phyloP scores from a whole-genome alignment of 2,113 vertebrate species.

The Ginglymostoma cirratum region DNA sequence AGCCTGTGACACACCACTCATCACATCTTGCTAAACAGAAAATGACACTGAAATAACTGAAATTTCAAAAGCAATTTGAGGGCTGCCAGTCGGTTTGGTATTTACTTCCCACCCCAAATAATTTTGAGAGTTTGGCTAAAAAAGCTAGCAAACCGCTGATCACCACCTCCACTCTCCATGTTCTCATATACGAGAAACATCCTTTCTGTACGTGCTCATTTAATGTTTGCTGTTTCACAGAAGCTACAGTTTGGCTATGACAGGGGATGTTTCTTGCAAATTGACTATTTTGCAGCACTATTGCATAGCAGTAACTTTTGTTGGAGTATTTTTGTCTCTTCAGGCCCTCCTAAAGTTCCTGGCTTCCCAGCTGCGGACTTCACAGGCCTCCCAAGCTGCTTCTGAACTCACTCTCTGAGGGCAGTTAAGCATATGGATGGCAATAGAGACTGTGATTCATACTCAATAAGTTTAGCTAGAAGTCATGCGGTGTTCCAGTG shows the following conservation, averaged over 20 bases:
- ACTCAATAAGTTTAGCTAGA: slow-evolving; percentile 10
- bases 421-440: slow-evolving; percentile 12
- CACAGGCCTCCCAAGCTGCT: slow-evolving; percentile 27
- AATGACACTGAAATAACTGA: neutral
- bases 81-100: neutral
- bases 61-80: neutral
- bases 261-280: neutral
- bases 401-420: slow-evolving; percentile 22
- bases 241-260: neutral
- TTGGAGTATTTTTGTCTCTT: neutral
- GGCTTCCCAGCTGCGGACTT: slow-evolving; percentile 13
- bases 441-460: slow-evolving; percentile 31
- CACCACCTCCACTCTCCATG: neutral
- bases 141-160: neutral
- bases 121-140: neutral
- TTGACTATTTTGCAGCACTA: neutral
- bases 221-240: neutral
- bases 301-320: neutral
- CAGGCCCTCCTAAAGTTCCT: neutral
- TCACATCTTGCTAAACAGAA: no score
- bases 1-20: no score
- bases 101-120: neutral
- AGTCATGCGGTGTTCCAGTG: slow-evolving; percentile 18
- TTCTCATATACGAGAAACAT: neutral
- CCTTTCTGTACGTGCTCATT: neutral